Base-by-base conservation (phyloP, 2,113 vertebrate species). In the Eclectus roratus region DNA sequence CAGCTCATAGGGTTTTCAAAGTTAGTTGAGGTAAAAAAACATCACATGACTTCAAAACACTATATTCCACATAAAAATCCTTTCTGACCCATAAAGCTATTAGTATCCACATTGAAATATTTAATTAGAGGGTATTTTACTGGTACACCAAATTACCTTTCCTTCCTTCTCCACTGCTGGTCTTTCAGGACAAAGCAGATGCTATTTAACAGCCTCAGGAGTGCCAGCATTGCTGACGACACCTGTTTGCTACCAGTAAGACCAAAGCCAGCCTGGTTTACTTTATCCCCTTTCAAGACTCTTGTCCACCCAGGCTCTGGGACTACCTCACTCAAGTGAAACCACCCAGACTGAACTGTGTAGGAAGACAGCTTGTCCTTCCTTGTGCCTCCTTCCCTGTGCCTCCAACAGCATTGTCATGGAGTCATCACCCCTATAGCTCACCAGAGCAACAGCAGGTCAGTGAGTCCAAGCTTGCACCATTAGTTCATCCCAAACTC, bases 91-190 rank as follows among this genome's bases (percentile, higher is more conserved):
- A 56, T 49, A 29, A 2, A 77, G 66, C 31, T 64, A n/a, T 50
- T 27, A 64, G 23, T 6, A 64, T 15, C 33, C 80, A 60, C n/a
- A 46, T 2, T 33, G 27, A 80, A 87, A 58, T 66, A 58, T 15
- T 73, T 88, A 91, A 88, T 66, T 77, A 60, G 47, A 43, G 52
- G 4, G 44, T 63, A 77, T 76, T 91, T 88, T 86, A 64, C 37
- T 55, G 31, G 37, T 50, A 50, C 17, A 83, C 31, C n/a, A 74
- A 83, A 85, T 50, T 49, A 79, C 46, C 44, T 78, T 76, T 66
- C 43, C 69, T 80, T 66, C 19, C 68, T 88, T 73, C 52, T 83
- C 55, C 83, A 58, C 24, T 63, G 33, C 50, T 71, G 9, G 20
- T 23, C 13, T 80, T 84, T 46, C 9, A 84, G 65, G 47, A 65